phyloP scores from a whole-genome alignment of 2,113 vertebrate species.

The Cyrtonyx montezumae region DNA sequence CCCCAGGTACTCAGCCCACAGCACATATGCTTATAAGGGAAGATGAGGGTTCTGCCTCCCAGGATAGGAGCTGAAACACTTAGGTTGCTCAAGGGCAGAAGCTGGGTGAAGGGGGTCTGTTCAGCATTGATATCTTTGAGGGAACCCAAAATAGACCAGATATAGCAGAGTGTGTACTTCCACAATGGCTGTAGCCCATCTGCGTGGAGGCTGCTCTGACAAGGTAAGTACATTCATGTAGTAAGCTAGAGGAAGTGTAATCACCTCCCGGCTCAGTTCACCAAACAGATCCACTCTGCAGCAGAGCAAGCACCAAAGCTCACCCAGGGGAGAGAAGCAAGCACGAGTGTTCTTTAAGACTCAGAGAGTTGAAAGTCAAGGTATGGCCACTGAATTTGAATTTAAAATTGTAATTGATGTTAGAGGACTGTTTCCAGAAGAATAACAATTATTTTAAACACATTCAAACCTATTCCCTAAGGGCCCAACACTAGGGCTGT shows the following conservation, averaged over 20 bases:
- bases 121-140: neutral
- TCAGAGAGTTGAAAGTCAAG: neutral
- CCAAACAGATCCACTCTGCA: neutral
- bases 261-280: neutral
- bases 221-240: neutral
- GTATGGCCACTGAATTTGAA: neutral
- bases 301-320: neutral
- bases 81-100: neutral
- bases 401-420: neutral
- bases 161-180: neutral
- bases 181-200: neutral
- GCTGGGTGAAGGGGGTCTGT: neutral
- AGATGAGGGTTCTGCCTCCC: neutral
- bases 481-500: neutral
- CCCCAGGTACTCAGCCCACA: neutral
- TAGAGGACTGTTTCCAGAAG: conserved; percentile 9
- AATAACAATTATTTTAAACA: neutral
- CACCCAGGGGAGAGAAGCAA: neutral
- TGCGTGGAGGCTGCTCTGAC: neutral
- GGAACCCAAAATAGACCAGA: neutral
- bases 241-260: neutral
- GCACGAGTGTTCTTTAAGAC: neutral
- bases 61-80: neutral
- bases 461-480: neutral
- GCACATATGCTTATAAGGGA: neutral